These are phyloP conservation scores for Mesaphorura yosii DNA, from an alignment of 1,140 invertebrate species.

Conservation along the genomic window DNA sequence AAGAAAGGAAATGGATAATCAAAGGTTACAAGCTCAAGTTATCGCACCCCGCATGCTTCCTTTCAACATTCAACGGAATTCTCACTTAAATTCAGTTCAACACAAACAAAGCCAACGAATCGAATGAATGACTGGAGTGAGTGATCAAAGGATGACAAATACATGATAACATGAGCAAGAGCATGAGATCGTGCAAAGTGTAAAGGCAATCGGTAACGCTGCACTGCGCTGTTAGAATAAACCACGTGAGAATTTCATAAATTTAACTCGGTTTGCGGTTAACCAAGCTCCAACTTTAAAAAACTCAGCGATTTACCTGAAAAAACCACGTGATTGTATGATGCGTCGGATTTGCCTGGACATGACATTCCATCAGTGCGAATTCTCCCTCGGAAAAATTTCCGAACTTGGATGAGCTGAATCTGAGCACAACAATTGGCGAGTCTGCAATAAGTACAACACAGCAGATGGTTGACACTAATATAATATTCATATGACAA, in stretches of 20 bases:
- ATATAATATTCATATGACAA: no score
- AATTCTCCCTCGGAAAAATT: slow-evolving; percentile 29
- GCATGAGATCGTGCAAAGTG: neutral
- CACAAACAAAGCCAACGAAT: no score
- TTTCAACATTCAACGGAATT: no score
- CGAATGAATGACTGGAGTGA: no score
- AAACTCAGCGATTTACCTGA: slow-evolving; percentile 70
- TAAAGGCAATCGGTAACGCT: neutral
- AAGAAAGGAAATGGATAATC: no score
- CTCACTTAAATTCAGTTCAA: no score
- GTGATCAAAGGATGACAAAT: neutral
- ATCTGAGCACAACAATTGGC: slow-evolving; percentile 22
- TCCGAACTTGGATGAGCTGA: slow-evolving; percentile 18
- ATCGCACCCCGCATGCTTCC: no score
- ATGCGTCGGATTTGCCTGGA: slow-evolving; percentile 73
- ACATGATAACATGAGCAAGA: neutral
- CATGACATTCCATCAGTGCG: slow-evolving; percentile 50
- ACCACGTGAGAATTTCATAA: no score
- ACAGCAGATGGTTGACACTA: no score
- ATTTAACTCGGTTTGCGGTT: neutral
- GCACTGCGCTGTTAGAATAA: no score
- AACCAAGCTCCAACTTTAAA: neutral
- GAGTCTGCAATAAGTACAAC: slow-evolving; percentile 17
- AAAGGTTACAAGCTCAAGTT: no score
- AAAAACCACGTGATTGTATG: slow-evolving; percentile 75